Base-by-base conservation (phyloP, 2,888 invertebrate genomes). In the Eristalinus sepulchralis region DNA sequence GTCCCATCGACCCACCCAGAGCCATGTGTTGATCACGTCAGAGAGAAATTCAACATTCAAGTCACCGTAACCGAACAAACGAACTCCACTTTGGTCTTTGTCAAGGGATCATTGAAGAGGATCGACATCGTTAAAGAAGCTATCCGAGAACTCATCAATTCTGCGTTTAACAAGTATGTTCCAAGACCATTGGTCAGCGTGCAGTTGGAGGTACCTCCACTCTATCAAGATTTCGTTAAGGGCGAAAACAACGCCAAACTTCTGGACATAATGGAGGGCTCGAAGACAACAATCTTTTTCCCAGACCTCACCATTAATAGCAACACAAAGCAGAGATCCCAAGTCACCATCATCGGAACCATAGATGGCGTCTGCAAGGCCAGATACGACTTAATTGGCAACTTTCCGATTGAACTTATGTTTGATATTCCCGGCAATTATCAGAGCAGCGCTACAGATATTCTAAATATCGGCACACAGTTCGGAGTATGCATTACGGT, bases 21-120 rank as follows among this genome's bases (percentile, higher is more conserved):
- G 10, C 96, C 97, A 0, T 96, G 96, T 90, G 95, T 98, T 66
- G 94, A 96, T 88, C 95, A 96, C 90, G 95, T 98, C 84, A 97
- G 98, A 92, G 95, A 96, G 83, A 96, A 96, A 90, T 97, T 96
- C 93, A 96, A 96, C 90, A 97, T 98, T 36, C 97, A 97, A 93
- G 94, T 95, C 68, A 97, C 96, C 94, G 95, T 97, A 89, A 96
- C 97, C 88, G 97, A 97, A 89, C 97, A 96, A 91, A 93, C 97
- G 36, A 97, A 97, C 92, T 96, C 97, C 0, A 96, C 96, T 68
- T 91, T 96, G 90, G 95, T 98, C 63, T 94, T 97, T 88, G 97
- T 98, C 80, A 97, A 98, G 91, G 98, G 98, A 0, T 96, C 97
- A 72, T 98, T 98, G 91, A 96, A 96, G 95, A 97, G 98, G 91